Evolutionary conservation across 2,113 vertebrate genomes (phyloP), one percentile per base, ranked within the genome.

Genomic region (Trogon surrucura): DNA sequence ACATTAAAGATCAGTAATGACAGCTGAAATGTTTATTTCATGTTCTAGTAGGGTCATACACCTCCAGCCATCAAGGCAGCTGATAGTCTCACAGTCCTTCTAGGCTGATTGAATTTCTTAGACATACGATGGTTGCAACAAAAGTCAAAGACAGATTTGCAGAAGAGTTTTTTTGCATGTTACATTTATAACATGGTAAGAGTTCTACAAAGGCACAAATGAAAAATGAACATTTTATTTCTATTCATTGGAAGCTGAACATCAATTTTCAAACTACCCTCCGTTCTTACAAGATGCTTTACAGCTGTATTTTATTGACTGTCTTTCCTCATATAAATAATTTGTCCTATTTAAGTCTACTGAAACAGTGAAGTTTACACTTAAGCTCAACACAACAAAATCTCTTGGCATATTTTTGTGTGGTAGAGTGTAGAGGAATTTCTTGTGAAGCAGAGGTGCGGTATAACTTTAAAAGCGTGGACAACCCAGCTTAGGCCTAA

Each of bases 261-360:
- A 91, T 91, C 80, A 85, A 93, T 86, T 95, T 94, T 86, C 60
- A 81, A 92, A 80, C 86, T 92, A 71, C 6, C 16, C 9, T 86
- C 64, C 29, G 67, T 95, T 93, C 69, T 92, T 89, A 64, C 29
- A 79, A 81, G 34, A 58, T 48, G 17, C 9, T 91, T 88, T 91
- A 88, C 34, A 84, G 15, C 29, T 64, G 15, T 54, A 67, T 84
- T 71, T 64, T 91, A 96, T 66, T 83, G 64, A 91, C 80, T 75
- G 8, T 57, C 78, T 81, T 84, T 67, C 38, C 36, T 56, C 32
- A 51, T 65, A 85, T 77, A 94, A 90, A 90, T 90, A 90, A 93
- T 16, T 58, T 66, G 5, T 3, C 9, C 16, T 80, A 0, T 14
- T 73, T 29, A 85, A 54, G 54, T 80, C 57, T 75, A 44, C 38